Evolutionary conservation across 2,113 vertebrate species (phyloP), one percentile per base, ranked within the genome.

Genomic region (Pantherophis guttatus): DNA sequence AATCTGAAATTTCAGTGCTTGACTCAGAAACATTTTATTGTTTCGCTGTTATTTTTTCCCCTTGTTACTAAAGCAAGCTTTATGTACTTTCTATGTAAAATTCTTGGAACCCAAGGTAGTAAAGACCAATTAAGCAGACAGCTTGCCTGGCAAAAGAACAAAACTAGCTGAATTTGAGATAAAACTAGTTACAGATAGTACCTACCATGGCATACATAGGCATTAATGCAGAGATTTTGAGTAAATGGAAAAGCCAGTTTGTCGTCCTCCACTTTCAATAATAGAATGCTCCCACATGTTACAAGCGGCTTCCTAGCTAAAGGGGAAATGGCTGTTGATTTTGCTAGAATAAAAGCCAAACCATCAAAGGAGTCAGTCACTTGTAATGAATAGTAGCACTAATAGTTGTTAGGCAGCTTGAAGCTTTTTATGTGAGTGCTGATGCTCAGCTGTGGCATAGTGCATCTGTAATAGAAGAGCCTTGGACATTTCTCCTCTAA

Each of bases 21-120:
- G 29, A 90, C 2, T 92, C 13, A 90, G n/a, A 91, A 95, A 91
- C 54, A 5, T 0, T 94, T 1, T 39, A 2, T 29, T 70, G 29
- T 55, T 95, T 81, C 0, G 26, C 92, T 93, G 59, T 86, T 89
- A 4, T 23, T 86, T 39, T 86, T n/a, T 86, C 9, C 26, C 55
- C 58, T 44, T 87, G 91, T 24, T 59, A 62, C 90, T 62, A 94
- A 86, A 92, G 59, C 50, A 48, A 5, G 0, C 1, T 75, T 86
- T 92, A 90, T 33, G 44, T 70, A 90, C 58, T 50, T 92, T 92
- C 59, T 70, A 70, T 52, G 57, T 50, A 90, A 90, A 92, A 59
- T 90, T 90, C 33, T 92, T 92, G 75, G 48, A 94, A 87, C 55
- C 70, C 54, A 33, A 92, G 33, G 53, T 92, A 87, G 87, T 87